Evolutionary conservation across 2,888 invertebrate species (phyloP).

Genomic region (Oxytorus armatus): DNA sequence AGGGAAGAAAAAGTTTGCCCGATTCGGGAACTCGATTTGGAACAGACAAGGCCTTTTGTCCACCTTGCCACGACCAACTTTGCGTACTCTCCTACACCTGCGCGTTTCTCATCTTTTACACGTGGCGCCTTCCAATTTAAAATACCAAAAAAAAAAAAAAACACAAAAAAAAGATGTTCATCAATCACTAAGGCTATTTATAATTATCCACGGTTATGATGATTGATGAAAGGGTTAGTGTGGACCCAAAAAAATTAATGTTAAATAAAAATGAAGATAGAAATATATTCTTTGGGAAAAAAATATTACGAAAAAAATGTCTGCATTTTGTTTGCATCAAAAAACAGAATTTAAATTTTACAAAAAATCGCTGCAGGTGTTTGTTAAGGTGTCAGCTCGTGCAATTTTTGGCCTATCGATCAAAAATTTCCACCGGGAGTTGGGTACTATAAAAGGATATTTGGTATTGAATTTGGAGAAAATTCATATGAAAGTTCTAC

Average conservation of each 20-base stretch:
- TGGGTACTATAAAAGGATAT: no score
- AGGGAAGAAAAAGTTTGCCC: conserved; percentile 19
- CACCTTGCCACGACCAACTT: conserved; percentile 70
- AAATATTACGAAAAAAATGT: background rate
- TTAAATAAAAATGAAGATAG: background rate
- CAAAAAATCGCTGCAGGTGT: no score
- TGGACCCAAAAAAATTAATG: background rate
- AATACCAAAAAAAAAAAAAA: background rate
- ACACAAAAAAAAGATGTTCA: background rate
- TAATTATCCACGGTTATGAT: conserved; percentile 10
- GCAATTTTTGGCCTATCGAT: no score
- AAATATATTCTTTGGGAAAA: background rate
- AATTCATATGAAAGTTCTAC: no score
- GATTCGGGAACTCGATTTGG: conserved; percentile 48
- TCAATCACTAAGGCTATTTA: conserved; percentile 10
- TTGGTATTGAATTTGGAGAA: no score
- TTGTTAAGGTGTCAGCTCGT: no score
- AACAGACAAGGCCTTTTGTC: conserved; percentile 65
- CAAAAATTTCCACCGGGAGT: no score
- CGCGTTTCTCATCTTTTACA: conserved; percentile 20
- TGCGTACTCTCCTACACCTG: conserved; percentile 31
- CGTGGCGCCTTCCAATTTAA: background rate
- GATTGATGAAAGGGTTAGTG: conserved; percentile 9
- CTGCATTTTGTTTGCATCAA: background rate
- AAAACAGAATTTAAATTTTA: no score